Percentiles rank a stretch among this genome's conserved stretches.
Evolutionary conservation across 1,140 invertebrate species (phyloP).

Genomic region (Temnothorax longispinosus): DNA sequence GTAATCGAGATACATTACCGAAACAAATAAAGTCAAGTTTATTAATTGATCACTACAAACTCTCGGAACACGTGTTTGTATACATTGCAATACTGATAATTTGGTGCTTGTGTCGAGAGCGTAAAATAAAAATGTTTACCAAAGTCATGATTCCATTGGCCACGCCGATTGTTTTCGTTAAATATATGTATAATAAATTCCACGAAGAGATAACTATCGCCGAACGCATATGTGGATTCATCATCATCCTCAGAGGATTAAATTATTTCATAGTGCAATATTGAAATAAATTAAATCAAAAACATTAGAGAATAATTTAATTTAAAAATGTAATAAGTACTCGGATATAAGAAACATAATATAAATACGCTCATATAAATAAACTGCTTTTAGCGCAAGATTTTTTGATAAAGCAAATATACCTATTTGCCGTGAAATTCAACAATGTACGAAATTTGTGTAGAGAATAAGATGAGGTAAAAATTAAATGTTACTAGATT

Average conservation of each 20-base stretch:
- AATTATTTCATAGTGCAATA: neutral
- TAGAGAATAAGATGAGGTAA: neutral
- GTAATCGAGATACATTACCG: neutral
- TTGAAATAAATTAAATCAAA: neutral
- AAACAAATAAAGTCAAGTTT: neutral
- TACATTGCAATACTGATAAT: neutral
- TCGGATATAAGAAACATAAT: neutral
- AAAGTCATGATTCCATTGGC: neutral
- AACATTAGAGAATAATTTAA: slow-evolving; percentile 12
- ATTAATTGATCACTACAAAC: neutral
- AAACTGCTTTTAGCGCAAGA: neutral
- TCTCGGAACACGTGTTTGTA: neutral
- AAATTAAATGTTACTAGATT: neutral
- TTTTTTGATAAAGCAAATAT: neutral
- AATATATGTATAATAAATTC: too few relatives aligned
- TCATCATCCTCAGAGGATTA: neutral
- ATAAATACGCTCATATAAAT: neutral
- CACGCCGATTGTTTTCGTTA: neutral
- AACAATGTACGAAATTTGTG: neutral
- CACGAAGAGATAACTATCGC: neutral
- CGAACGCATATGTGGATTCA: neutral
- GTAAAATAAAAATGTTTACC: neutral
- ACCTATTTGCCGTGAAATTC: neutral
- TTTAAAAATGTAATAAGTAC: slow-evolving; percentile 1
- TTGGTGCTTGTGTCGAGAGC: neutral